Percentiles rank a stretch among this genome's conserved stretches.
phyloP scores from a whole-genome alignment of 2,888 invertebrate genomes.

The Callyntrura sp. region DNA sequence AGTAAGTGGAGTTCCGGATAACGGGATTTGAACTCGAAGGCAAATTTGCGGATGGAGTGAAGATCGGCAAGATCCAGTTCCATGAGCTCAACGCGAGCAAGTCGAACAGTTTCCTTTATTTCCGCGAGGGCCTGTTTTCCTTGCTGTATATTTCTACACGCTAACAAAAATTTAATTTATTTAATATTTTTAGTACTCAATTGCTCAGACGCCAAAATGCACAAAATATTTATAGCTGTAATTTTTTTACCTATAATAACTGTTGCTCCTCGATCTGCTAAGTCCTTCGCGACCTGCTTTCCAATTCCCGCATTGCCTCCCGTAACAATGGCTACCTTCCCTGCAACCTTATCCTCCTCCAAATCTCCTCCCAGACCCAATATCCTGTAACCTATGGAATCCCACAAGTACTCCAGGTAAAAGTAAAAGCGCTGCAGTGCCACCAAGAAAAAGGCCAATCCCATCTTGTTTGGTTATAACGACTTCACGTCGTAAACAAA shows the following conservation, averaged over 20 bases:
- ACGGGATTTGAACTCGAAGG: conserved; percentile 28
- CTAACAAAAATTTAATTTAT: no score
- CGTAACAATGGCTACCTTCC: conserved; percentile 67
- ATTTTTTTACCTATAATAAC: conserved; percentile 76
- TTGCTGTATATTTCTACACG: conserved; percentile 71
- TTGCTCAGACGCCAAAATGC: no score
- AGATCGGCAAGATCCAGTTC: conserved; percentile 71
- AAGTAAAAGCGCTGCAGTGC: neutral
- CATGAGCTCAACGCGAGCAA: conserved; percentile 57
- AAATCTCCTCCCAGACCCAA: conserved; percentile 30
- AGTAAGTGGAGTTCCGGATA: conserved; percentile 71
- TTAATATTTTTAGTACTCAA: no score
- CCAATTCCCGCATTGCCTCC: conserved; percentile 76
- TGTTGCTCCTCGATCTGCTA: conserved; percentile 71
- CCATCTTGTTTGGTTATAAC: no score
- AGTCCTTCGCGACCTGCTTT: conserved; percentile 61
- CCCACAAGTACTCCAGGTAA: conserved; percentile 54
- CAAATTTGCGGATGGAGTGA: conserved; percentile 74
- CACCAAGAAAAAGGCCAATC: no score
- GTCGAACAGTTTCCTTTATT: conserved; percentile 50
- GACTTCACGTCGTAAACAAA: no score
- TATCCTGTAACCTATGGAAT: neutral
- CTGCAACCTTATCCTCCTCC: conserved; percentile 60
- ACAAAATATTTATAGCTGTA: no score
- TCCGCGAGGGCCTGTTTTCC: conserved; percentile 74